Evolutionary conservation across 64 coral and sea anemone species (phyloP).

Genomic region (Cladopsammia gracilis): DNA sequence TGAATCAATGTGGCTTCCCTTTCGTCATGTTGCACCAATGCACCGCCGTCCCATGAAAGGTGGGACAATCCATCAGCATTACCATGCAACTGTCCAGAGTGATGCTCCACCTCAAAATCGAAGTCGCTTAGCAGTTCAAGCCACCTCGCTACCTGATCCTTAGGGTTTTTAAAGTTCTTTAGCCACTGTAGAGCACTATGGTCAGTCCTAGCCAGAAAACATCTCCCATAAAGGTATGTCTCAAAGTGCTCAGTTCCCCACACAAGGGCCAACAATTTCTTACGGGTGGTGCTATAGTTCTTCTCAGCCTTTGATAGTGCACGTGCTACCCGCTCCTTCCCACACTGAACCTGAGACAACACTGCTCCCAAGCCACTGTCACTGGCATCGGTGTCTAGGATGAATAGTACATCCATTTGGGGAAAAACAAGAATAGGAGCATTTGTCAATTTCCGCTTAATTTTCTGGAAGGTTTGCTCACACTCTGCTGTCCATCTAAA

Average conservation of each 20-base stretch:
- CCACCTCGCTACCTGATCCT: conserved; percentile 70
- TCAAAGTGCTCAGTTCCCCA: too few species aligned
- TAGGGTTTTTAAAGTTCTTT: conserved; percentile 60
- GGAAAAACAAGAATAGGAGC: conserved; percentile 51
- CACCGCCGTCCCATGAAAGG: not conserved
- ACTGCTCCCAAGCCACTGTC: conserved; percentile 57
- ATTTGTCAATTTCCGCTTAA: conserved; percentile 13
- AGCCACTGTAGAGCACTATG: too few species aligned
- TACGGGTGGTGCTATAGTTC: conserved; percentile 68
- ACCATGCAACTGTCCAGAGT: conserved; percentile 12
- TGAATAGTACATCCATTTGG: conserved; percentile 42
- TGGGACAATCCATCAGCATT: conserved; percentile 64
- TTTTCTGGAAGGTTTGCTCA: conserved; percentile 7
- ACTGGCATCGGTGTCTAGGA: conserved; percentile 73
- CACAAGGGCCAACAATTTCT: too few species aligned
- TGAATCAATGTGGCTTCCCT: not conserved
- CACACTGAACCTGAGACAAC: conserved; percentile 54
- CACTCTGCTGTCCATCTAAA: conserved; percentile 65
- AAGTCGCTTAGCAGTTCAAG: conserved; percentile 61
- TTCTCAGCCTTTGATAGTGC: conserved; percentile 50
- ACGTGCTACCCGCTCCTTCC: conserved; percentile 43
- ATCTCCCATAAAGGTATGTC: too few species aligned
- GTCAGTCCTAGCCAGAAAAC: too few species aligned
- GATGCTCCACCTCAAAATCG: conserved; percentile 63
- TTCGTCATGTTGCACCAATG: not conserved